Base-by-base conservation (phyloP, 2,888 invertebrate genomes). In the Parthenolecanium corni region DNA sequence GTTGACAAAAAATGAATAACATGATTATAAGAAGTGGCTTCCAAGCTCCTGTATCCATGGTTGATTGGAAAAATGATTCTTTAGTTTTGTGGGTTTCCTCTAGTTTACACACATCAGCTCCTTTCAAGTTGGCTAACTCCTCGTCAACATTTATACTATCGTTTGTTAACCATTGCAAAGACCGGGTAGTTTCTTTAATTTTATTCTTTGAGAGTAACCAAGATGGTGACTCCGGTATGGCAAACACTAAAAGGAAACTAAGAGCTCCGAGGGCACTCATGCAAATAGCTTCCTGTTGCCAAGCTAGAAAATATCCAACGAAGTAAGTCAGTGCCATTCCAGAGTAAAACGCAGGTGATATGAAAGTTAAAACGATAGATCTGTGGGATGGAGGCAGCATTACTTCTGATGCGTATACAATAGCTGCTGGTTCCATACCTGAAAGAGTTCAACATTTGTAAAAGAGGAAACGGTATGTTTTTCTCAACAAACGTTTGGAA, bases 251-350 rank as follows among this genome's bases (percentile, higher is more conserved):
- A 12, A 11, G 20, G 46, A 38, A 57, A 23, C 56, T 24, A 4
- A 57, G 6, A 4, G 46, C 44, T 1, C 44, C n/a, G 16, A 57
- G 44, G 25, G 12, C 14, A 1, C 40, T 23, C 18, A 57, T n/a
- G 16, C 42, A n/a, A n/a, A 20, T 12, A 1, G 56, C 56, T 6
- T 42, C 44, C 16, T 24, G 20, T 64, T 82, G 76, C 85, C 85
- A 85, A 63, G 80, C 78, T 6, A 83, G 73, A 69, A 82, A 76
- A 9, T 83, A 82, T 23, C 85, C 85, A 5, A 84, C 70, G 0
- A 79, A 78, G 73, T 85, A 85, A 2, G 83, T 81, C 56, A 83
- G 73, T 65, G 85, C 78, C 65, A 85, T 84, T 1, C 85, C 85
- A 1, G 84, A 78, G 0, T 84, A 84, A 20, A 84, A 84, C 65